phyloP scores from a whole-genome alignment of 2,113 vertebrate genomes.

The Rhombomys opimus region DNA sequence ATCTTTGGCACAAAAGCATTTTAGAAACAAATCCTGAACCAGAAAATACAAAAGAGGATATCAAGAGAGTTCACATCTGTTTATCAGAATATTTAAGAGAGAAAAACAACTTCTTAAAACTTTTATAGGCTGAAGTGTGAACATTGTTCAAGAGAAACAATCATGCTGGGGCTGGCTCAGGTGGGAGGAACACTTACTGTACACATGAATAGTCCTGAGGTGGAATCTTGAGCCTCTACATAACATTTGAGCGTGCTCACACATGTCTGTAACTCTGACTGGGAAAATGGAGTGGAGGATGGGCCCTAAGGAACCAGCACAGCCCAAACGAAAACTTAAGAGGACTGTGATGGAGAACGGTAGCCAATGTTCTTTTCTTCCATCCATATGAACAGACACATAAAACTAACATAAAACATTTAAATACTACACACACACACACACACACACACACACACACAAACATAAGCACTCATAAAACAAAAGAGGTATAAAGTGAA shows the following conservation, averaged over 20 bases:
- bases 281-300: background rate
- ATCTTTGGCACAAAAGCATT: background rate
- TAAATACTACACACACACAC: background rate
- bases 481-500: background rate
- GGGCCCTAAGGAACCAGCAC: rapidly evolving
- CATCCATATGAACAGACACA: background rate
- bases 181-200: background rate
- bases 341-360: rapidly evolving
- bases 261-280: background rate
- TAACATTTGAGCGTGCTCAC: no score
- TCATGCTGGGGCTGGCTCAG: rapidly evolving
- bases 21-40: background rate
- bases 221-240: background rate
- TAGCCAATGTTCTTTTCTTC: background rate
- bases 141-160: background rate
- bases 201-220: background rate
- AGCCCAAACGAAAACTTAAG: background rate
- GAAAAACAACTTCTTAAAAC: background rate
- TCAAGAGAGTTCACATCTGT: background rate
- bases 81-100: background rate
- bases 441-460: background rate
- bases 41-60: background rate
- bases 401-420: background rate
- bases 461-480: background rate
- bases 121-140: background rate